Evolutionary conservation across 2,888 invertebrate species (phyloP).

Genomic region (Bugulina stolonifera): DNA sequence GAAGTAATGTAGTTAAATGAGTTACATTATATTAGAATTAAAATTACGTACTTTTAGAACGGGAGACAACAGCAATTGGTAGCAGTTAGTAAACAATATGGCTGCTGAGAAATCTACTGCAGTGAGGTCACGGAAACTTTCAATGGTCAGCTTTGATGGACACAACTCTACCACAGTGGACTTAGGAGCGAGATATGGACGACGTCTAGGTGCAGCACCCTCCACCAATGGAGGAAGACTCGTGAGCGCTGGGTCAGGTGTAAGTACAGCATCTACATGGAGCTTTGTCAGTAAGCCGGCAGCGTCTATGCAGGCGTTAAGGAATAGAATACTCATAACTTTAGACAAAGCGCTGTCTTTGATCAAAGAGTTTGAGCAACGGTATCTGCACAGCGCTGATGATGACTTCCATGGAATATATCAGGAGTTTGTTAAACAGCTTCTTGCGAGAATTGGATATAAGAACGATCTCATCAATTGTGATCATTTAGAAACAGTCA

Average conservation of each 20-base stretch:
- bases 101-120: neutral
- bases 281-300: slow-evolving; percentile 18
- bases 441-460: slow-evolving; percentile 6
- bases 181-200: slow-evolving; percentile 1
- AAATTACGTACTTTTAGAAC: no score
- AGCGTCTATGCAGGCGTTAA: slow-evolving; percentile 12
- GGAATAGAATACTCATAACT: slow-evolving; percentile 16
- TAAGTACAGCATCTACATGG: slow-evolving; percentile 19
- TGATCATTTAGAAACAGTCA: slow-evolving; percentile 8
- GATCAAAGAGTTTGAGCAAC: slow-evolving; percentile 15
- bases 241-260: slow-evolving; percentile 10
- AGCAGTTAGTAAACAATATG: no score
- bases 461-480: slow-evolving; percentile 19
- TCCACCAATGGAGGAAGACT: neutral
- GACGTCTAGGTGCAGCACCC: neutral
- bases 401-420: slow-evolving; percentile 23
- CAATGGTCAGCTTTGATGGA: slow-evolving; percentile 18
- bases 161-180: slow-evolving; percentile 2
- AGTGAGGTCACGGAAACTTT: neutral
- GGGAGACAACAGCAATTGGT: no score
- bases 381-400: slow-evolving; percentile 16
- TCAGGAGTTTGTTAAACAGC: slow-evolving; percentile 24
- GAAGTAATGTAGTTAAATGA: no score
- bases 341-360: neutral
- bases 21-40: no score